These are phyloP conservation scores for Neogale vison DNA, from an alignment of 2,113 vertebrate species.

Conservation along the genomic window DNA sequence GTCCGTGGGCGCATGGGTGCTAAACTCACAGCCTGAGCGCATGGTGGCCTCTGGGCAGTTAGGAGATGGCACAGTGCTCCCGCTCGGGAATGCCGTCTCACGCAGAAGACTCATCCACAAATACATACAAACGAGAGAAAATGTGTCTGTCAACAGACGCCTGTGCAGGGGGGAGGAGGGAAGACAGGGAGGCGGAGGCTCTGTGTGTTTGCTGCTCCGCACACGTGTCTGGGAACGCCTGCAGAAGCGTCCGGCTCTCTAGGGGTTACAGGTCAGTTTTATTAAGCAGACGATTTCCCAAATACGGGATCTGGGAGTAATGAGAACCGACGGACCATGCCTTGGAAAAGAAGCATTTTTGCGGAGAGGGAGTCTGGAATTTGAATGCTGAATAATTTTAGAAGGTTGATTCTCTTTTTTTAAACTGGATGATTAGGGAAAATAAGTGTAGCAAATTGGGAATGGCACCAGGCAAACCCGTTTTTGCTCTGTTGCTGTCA, in stretches of 20 bases:
- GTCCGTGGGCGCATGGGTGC: no score
- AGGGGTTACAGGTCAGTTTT: not conserved
- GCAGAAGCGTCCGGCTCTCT: fast-evolving
- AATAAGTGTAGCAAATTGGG: not conserved
- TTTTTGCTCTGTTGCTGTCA: not conserved
- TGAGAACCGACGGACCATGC: not conserved
- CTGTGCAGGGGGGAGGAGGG: not conserved
- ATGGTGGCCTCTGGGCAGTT: not conserved
- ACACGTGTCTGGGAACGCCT: not conserved
- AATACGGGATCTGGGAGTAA: not conserved
- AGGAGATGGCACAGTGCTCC: not conserved
- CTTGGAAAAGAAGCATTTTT: not conserved
- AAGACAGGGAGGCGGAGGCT: not conserved
- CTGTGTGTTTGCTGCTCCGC: not conserved
- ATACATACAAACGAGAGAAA: not conserved
- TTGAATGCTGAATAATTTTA: not conserved
- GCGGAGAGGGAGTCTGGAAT: not conserved
- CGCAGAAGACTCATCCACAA: not conserved
- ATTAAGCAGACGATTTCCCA: not conserved
- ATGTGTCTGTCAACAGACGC: not conserved
- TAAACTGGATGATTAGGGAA: not conserved
- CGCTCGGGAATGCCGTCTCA: no score
- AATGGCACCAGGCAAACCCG: not conserved
- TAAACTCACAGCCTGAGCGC: not conserved
- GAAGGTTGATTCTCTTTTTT: not conserved